Evolutionary conservation across 2,113 vertebrate genomes (phyloP), one percentile per base, ranked within the genome.

Genomic region (Catharus fuscescens): DNA sequence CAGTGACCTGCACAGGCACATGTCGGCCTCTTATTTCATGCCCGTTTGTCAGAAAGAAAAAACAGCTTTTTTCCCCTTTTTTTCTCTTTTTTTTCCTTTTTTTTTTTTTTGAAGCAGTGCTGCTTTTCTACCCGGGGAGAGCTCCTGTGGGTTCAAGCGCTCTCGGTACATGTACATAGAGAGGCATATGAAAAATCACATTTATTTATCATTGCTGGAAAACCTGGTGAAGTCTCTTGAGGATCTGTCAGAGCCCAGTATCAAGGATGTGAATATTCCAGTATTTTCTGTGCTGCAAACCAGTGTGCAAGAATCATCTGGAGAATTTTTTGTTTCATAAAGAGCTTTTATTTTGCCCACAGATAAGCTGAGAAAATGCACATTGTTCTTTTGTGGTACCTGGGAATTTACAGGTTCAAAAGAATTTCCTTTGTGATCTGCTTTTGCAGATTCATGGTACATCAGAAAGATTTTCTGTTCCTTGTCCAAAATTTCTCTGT

Each of bases 21-120:
- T 98, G 98, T 98, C 98, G 97, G 97, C 97, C 97, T 95, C 94
- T 97, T 97, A 98, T 98, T 98, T 98, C 97, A 97, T 97, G 97
- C 97, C 98, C 92, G 96, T 98, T 98, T 98, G 98, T 98, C 97
- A 98, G 97, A 93, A 97, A 97, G 97, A 86, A 96, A 97, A 97
- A 97, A 96, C 97, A 96, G 92, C 66, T 6, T 65, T 34, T 91
- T 90, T 95, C 8, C 34, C 34, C 34, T 88, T 88, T 66, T 56
- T 34, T 78, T 12, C 7, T 5, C 94, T 85, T 77, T 62, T 95
- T 87, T 72, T 62, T 52, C 28, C 17, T 50, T 25, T 50, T 26
- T 29, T 42, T 40, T 40, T 54, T 40, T 42, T 94, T 86, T 77
- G 4, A 42, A 88, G 76, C 95, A 77, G 80, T 72, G 92, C 69